These are phyloP conservation scores for Ochropleura leucogaster DNA, from an alignment of 2,888 invertebrate species.

Conservation along the genomic window DNA sequence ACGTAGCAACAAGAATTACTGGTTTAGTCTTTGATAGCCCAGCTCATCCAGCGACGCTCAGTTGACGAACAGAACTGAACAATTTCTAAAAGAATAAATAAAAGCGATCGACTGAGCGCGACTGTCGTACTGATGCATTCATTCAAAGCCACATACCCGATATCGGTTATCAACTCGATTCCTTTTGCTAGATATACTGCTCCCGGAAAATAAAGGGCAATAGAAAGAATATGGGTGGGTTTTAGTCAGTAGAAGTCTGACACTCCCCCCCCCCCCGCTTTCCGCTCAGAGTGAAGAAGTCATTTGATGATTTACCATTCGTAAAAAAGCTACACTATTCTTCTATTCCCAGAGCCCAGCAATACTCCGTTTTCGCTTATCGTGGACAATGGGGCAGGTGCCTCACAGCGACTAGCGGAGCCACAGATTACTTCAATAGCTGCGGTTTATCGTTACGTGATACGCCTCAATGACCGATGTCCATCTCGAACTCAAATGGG, in stretches of 20 bases:
- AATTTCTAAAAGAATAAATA: not conserved
- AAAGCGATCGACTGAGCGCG: not conserved
- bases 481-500: constrained; percentile 50
- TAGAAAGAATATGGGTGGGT: no score
- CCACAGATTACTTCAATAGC: constrained; percentile 45
- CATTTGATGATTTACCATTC: no score
- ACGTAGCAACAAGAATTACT: not conserved
- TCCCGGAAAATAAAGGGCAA: not conserved
- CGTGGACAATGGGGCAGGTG: not conserved
- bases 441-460: constrained; percentile 67
- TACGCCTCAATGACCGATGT: constrained; percentile 47
- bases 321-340: not conserved
- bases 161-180: not conserved
- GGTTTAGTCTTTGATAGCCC: not conserved
- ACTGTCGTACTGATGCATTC: not conserved
- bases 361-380: not conserved
- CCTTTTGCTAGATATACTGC: not conserved
- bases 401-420: constrained; percentile 41
- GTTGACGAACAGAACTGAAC: not conserved
- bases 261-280: no score
- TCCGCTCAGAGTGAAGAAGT: no score
- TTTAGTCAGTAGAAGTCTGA: no score
- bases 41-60: not conserved
- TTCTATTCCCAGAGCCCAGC: not conserved
- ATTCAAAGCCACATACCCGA: not conserved